These are phyloP conservation scores for Acanthoscelides obtectus DNA, from an alignment of 2,888 invertebrate genomes.

Conservation along the genomic window DNA sequence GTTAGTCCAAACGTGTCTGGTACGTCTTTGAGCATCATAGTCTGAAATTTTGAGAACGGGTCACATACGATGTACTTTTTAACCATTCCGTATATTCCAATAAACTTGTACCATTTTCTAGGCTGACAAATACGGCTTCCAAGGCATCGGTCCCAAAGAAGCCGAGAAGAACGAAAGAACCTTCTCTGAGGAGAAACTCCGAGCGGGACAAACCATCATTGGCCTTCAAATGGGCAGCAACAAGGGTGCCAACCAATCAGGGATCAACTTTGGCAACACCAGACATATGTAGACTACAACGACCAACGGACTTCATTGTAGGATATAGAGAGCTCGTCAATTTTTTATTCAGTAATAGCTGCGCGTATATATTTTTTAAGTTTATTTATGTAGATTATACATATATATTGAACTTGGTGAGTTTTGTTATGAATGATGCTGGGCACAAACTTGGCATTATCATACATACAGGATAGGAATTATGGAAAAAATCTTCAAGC, in stretches of 20 bases:
- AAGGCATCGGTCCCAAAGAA: slow-evolving; percentile 93
- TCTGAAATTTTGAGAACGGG: too few species aligned
- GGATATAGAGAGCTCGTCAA: neutral
- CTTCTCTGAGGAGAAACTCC: slow-evolving; percentile 90
- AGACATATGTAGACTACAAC: slow-evolving; percentile 79
- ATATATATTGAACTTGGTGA: neutral
- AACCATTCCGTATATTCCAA: too few species aligned
- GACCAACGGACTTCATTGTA: neutral
- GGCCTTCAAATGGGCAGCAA: slow-evolving; percentile 95
- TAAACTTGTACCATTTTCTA: slow-evolving; percentile 44
- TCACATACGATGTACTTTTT: too few species aligned
- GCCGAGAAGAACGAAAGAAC: slow-evolving; percentile 91
- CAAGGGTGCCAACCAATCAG: slow-evolving; percentile 95
- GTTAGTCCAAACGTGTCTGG: too few species aligned
- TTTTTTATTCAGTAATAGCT: neutral
- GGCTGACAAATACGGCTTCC: slow-evolving; percentile 79
- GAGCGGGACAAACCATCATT: slow-evolving; percentile 89
- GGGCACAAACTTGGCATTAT: neutral
- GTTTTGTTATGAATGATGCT: neutral
- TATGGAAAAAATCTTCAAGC: too few species aligned
- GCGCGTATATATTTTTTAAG: slow-evolving; percentile 1
- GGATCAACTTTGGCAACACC: slow-evolving; percentile 95
- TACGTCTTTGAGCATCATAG: too few species aligned
- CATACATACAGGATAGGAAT: neutral
- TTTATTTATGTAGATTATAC: slow-evolving; percentile 2